phyloP scores from a whole-genome alignment of 2,113 vertebrate species.

The Pterophyllum scalare region DNA sequence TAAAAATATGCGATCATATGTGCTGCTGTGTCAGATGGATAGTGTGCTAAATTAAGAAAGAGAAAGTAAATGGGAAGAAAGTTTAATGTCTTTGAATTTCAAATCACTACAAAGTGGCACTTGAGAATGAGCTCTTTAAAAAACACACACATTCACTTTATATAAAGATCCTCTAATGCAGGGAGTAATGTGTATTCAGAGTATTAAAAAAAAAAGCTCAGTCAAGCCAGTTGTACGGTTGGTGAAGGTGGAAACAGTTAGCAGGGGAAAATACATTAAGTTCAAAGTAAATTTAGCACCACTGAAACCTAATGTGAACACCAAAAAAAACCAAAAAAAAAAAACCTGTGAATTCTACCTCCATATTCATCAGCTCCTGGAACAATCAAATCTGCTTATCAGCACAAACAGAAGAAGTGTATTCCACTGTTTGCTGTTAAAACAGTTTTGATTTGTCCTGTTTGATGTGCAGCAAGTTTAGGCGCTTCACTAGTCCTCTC shows the following conservation, averaged over 20 bases:
- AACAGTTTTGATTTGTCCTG: conserved; percentile 62
- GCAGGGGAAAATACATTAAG: not conserved
- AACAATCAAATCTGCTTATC: conserved; percentile 43
- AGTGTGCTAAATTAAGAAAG: conserved; percentile 22
- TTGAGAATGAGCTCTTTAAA: not conserved
- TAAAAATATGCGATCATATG: conserved; percentile 80
- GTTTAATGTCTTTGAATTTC: not conserved
- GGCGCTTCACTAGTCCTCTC: conserved; percentile 51
- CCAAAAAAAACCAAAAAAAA: not conserved
- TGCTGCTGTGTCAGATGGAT: conserved; percentile 56
- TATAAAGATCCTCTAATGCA: not conserved
- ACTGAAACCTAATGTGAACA: not conserved
- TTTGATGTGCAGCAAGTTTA: conserved; percentile 68
- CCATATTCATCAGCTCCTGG: conserved; percentile 45
- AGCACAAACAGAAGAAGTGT: conserved; percentile 39
- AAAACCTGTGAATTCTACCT: not conserved
- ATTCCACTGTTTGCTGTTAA: conserved; percentile 58
- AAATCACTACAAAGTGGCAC: not conserved
- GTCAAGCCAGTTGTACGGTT: not conserved
- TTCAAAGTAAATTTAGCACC: not conserved
- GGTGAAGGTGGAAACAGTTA: not conserved
- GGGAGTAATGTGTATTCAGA: not conserved
- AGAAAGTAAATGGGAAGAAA: not conserved
- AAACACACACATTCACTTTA: not conserved
- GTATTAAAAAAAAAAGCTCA: not conserved